Evolutionary conservation across 1,140 invertebrate species (phyloP).

Genomic region (Leptinotarsa defecta): DNA sequence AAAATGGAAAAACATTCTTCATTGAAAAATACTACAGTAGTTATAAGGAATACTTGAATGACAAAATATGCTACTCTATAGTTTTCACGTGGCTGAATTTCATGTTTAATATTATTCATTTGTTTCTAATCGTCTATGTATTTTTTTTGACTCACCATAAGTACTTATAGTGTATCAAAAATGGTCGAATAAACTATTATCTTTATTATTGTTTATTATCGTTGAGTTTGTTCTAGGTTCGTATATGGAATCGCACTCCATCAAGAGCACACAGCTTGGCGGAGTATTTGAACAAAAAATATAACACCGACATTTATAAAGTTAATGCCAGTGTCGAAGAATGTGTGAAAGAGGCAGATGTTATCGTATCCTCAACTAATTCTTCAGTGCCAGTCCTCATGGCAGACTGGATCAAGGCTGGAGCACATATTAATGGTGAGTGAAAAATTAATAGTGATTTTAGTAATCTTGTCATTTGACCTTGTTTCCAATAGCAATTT

Average conservation of each 20-base stretch:
- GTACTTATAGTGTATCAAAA: no score
- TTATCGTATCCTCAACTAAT: slow-evolving; percentile 62
- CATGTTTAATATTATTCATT: no score
- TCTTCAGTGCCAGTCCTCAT: slow-evolving; percentile 57
- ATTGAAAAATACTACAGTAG: no score
- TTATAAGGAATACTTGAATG: no score
- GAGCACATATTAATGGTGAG: slow-evolving; percentile 57
- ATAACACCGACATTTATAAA: slow-evolving; percentile 42
- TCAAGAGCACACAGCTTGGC: slow-evolving; percentile 56
- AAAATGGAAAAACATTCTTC: no score
- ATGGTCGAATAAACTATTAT: no score
- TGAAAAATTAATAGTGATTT: neutral
- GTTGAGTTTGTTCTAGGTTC: slow-evolving; percentile 49
- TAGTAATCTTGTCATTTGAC: neutral
- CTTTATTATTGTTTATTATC: no score
- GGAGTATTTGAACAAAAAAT: slow-evolving; percentile 51
- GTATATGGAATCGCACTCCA: slow-evolving; percentile 62
- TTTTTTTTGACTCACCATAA: no score
- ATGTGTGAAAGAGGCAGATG: slow-evolving; percentile 61
- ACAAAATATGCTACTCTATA: no score
- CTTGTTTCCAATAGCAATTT: no score
- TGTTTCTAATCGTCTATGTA: no score
- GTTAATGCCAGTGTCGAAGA: slow-evolving; percentile 53
- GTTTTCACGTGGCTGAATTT: no score
- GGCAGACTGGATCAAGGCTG: slow-evolving; percentile 59